phyloP scores from a whole-genome alignment of 2,888 invertebrate genomes.

The Timema podura region DNA sequence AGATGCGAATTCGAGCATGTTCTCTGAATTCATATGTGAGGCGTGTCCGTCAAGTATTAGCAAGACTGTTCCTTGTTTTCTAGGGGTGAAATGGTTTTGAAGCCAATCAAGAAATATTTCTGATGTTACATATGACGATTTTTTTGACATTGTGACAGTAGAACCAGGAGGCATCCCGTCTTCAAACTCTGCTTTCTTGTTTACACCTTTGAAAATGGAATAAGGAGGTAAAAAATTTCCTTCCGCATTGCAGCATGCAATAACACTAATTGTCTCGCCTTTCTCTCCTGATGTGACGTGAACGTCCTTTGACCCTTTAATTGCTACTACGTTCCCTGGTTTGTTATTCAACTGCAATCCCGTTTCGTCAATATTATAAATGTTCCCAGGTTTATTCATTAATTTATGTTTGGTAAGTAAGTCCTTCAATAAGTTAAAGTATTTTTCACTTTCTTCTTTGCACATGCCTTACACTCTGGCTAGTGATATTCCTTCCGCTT shows the following conservation, averaged over 20 bases:
- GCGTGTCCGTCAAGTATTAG: slow-evolving; percentile 38
- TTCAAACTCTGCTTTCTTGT: slow-evolving; percentile 35
- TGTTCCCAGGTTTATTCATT: too few relatives aligned
- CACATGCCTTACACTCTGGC: too few relatives aligned
- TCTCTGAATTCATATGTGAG: slow-evolving; percentile 34
- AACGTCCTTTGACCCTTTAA: slow-evolving; percentile 1
- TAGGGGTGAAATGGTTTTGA: slow-evolving; percentile 33
- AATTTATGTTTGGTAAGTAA: too few relatives aligned
- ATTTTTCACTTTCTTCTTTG: slow-evolving; percentile 35
- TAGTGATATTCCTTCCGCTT: slow-evolving; percentile 18
- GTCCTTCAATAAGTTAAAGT: too few relatives aligned
- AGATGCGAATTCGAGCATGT: slow-evolving; percentile 34
- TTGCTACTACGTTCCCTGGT: slow-evolving; percentile 19
- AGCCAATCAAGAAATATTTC: slow-evolving; percentile 35
- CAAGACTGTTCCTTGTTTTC: slow-evolving; percentile 34
- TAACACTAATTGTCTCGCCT: slow-evolving; percentile 9
- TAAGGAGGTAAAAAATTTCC: slow-evolving; percentile 33
- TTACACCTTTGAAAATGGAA: slow-evolving; percentile 30
- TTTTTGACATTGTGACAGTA: slow-evolving; percentile 30
- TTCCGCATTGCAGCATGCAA: slow-evolving; percentile 32
- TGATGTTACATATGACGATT: too few relatives aligned
- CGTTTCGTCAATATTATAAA: too few relatives aligned
- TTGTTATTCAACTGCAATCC: slow-evolving; percentile 28
- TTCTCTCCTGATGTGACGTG: not conserved
- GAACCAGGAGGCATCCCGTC: slow-evolving; percentile 33